Conservation (phyloP, 2,888 invertebrate genomes). For the Tachina lurida region DNA sequence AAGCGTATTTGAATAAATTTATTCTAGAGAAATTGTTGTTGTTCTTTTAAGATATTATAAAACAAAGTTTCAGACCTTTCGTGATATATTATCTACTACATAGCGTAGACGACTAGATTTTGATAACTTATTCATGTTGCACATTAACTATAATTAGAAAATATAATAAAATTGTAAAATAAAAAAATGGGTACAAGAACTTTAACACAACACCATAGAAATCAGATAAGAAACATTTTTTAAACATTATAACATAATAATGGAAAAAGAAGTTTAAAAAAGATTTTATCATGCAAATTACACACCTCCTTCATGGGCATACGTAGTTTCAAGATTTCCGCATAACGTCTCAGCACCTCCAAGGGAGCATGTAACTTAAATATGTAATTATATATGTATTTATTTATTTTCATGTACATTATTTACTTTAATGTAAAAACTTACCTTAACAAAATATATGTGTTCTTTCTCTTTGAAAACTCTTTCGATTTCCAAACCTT, state of each 20-base stretch:
- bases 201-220: constrained; percentile 8
- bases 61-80: constrained; percentile 84
- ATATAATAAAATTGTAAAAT: constrained; percentile 72
- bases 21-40: constrained; percentile 29
- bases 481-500: constrained; percentile 90
- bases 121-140: constrained; percentile 82
- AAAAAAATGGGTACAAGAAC: constrained; percentile 35
- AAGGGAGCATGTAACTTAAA: constrained; percentile 92
- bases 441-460: constrained; percentile 90
- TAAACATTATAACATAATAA: not conserved
- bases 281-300: constrained; percentile 80
- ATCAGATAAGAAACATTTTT: not conserved
- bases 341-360: constrained; percentile 92
- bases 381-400: not conserved
- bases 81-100: constrained; percentile 87
- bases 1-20: constrained; percentile 20
- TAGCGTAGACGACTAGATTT: constrained; percentile 86
- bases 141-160: constrained; percentile 76
- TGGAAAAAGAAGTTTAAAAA: not conserved
- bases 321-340: constrained; percentile 94
- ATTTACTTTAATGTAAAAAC: constrained; percentile 14
- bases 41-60: constrained; percentile 53
- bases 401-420: not conserved
- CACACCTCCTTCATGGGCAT: constrained; percentile 97
- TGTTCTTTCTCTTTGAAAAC: constrained; percentile 87